Percentiles rank a stretch among this genome's conserved stretches.
phyloP scores from a whole-genome alignment of 1,140 invertebrate species.

The Diachasma alloeum region DNA sequence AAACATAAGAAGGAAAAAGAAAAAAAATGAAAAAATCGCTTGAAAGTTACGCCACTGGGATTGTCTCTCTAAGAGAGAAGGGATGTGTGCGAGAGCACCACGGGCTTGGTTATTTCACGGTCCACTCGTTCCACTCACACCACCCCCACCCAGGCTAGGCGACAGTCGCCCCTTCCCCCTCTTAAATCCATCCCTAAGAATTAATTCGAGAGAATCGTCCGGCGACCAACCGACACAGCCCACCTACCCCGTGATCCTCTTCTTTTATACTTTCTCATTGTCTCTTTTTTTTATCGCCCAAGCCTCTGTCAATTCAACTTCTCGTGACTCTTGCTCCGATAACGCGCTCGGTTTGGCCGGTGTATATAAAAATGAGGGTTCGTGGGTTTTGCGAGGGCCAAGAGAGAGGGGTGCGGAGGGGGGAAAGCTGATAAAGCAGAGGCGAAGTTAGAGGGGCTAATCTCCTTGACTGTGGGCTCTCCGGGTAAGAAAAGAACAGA shows the following conservation, averaged over 20 bases:
- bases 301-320: constrained; percentile 49
- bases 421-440: constrained; percentile 15
- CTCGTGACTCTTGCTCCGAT: constrained; percentile 45
- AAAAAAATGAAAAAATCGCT: not conserved
- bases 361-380: constrained; percentile 7
- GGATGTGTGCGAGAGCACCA: constrained; percentile 48
- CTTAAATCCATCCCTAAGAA: constrained; percentile 62
- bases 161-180: constrained; percentile 34
- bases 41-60: constrained; percentile 51
- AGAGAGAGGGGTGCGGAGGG: not conserved
- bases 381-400: not conserved
- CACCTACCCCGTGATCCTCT: constrained; percentile 28
- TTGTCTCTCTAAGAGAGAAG: constrained; percentile 37
- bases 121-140: constrained; percentile 62
- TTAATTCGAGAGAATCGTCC: constrained; percentile 65
- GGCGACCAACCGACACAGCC: constrained; percentile 52
- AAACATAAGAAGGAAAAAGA: not conserved
- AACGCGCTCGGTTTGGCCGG: constrained; percentile 41
- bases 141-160: constrained; percentile 37
- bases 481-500: constrained; percentile 6
- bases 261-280: constrained; percentile 16
- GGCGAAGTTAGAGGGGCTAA: constrained; percentile 31
- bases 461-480: constrained; percentile 35
- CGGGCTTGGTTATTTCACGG: constrained; percentile 65
- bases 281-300: not conserved